phyloP scores from a whole-genome alignment of 2,888 invertebrate genomes.

The Euspilapteryx auroguttella region DNA sequence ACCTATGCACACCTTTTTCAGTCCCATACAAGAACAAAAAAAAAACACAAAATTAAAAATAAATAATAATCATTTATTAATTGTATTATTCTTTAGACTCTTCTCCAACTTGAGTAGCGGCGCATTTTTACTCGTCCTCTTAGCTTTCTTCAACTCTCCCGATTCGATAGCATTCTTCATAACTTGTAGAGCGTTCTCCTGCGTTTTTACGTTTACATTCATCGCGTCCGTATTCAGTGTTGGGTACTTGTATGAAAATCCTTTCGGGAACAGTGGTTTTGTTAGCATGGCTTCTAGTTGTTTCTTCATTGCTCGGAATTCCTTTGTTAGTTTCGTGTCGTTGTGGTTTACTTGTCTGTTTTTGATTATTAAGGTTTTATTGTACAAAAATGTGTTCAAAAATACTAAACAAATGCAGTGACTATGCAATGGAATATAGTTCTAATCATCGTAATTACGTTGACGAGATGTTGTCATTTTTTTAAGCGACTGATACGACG shows the following conservation, averaged over 20 bases:
- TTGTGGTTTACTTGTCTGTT: conserved; percentile 31
- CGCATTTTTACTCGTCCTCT: conserved; percentile 41
- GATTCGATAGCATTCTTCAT: conserved; percentile 42
- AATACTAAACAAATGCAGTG: too few relatives aligned
- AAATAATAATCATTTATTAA: too few relatives aligned
- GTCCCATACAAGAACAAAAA: too few relatives aligned
- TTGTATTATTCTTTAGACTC: conserved; percentile 16
- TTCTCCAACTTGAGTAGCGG: conserved; percentile 33
- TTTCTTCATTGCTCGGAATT: conserved; percentile 46
- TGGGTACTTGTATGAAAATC: conserved; percentile 68
- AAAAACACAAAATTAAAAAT: too few relatives aligned
- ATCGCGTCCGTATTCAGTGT: conserved; percentile 27
- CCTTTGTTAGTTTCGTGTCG: conserved; percentile 32
- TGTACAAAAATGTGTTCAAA: too few relatives aligned
- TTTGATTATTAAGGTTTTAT: too few relatives aligned
- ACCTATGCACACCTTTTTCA: too few relatives aligned
- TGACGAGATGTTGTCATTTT: too few relatives aligned
- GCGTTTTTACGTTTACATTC: conserved; percentile 10
- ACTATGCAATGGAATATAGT: too few relatives aligned
- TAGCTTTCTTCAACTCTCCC: conserved; percentile 40
- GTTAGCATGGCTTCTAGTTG: conserved; percentile 53
- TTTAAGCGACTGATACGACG: too few relatives aligned
- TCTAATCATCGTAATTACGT: too few relatives aligned
- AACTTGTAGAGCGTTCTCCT: conserved; percentile 43
- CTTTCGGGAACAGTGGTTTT: conserved; percentile 67